Evolutionary conservation across 2,888 invertebrate species (phyloP).

Genomic region (Papilio gigon): DNA sequence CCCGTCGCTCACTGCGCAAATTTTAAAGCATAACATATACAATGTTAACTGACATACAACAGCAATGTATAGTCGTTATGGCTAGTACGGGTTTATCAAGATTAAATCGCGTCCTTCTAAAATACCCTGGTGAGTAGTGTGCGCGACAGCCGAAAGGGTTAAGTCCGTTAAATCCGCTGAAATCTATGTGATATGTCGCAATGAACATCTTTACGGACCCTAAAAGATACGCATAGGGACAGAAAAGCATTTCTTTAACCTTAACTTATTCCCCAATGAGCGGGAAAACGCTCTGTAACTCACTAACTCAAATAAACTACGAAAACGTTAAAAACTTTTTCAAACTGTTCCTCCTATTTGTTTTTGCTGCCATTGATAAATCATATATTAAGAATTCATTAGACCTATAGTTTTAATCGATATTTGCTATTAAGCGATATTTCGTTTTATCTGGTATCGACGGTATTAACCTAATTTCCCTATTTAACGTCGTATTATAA

Average conservation of each 20-base stretch:
- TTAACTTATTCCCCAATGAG: slow-evolving; percentile 10
- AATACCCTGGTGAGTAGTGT: slow-evolving; percentile 29
- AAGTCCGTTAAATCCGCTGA: slow-evolving; percentile 38
- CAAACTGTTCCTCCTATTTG: neutral
- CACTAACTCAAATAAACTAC: neutral
- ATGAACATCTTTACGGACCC: slow-evolving; percentile 41
- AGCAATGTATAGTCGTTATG: neutral
- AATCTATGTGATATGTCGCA: slow-evolving; percentile 46
- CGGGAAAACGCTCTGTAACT: neutral
- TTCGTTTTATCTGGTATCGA: neutral
- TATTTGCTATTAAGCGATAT: too few species aligned
- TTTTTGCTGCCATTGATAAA: neutral
- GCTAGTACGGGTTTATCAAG: slow-evolving; percentile 20
- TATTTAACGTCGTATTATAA: neutral
- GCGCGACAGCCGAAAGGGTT: slow-evolving; percentile 35
- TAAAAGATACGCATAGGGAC: slow-evolving; percentile 11
- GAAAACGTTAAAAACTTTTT: neutral
- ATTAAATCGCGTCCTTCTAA: slow-evolving; percentile 26
- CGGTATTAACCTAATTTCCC: neutral
- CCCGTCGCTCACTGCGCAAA: too few species aligned
- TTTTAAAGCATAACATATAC: neutral
- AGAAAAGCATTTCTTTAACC: slow-evolving; percentile 3
- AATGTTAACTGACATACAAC: neutral
- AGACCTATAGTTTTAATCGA: neutral
- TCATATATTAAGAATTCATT: neutral